Conservation (phyloP, 1,140 invertebrate species). For the Nylanderia fulva region DNA sequence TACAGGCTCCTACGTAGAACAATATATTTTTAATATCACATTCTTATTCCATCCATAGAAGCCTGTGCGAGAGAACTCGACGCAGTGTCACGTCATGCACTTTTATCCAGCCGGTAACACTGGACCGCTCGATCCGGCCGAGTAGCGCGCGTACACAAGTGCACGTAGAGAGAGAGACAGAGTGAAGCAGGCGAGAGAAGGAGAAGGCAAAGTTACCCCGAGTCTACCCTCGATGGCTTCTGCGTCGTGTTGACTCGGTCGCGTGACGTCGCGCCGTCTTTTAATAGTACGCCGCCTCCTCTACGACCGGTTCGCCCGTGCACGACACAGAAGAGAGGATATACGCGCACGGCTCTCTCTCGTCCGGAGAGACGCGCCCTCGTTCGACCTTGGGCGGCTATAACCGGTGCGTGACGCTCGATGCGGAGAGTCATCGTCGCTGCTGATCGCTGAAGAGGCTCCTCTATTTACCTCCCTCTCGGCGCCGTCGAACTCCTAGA, state of each 20-base stretch:
- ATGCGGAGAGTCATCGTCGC: slow-evolving; percentile 57
- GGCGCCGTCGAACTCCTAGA: slow-evolving; percentile 12
- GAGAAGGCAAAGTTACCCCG: slow-evolving; percentile 63
- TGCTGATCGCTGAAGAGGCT: slow-evolving; percentile 42
- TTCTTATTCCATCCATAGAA: too few relatives aligned
- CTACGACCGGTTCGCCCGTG: slow-evolving; percentile 70
- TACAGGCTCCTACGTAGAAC: too few relatives aligned
- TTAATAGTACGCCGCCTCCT: slow-evolving; percentile 69
- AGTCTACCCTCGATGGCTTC: slow-evolving; percentile 62
- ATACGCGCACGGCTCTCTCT: slow-evolving; percentile 49
- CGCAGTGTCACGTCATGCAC: too few relatives aligned
- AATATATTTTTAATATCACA: too few relatives aligned
- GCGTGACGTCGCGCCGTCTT: slow-evolving; percentile 72
- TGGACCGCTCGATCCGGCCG: slow-evolving; percentile 22
- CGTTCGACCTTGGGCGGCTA: slow-evolving; percentile 73
- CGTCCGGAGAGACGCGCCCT: slow-evolving; percentile 72
- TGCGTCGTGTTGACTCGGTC: slow-evolving; percentile 60
- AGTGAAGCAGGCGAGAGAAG: neutral
- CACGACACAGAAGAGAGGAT: neutral
- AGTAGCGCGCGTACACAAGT: too few relatives aligned
- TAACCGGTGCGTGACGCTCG: slow-evolving; percentile 69
- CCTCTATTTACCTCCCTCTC: slow-evolving; percentile 48
- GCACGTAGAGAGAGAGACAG: neutral
- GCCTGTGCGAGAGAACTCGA: too few relatives aligned
- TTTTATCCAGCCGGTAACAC: slow-evolving; percentile 40